phyloP scores from a whole-genome alignment of 23 tunicate genomes.

The Botrylloides violaceus region DNA sequence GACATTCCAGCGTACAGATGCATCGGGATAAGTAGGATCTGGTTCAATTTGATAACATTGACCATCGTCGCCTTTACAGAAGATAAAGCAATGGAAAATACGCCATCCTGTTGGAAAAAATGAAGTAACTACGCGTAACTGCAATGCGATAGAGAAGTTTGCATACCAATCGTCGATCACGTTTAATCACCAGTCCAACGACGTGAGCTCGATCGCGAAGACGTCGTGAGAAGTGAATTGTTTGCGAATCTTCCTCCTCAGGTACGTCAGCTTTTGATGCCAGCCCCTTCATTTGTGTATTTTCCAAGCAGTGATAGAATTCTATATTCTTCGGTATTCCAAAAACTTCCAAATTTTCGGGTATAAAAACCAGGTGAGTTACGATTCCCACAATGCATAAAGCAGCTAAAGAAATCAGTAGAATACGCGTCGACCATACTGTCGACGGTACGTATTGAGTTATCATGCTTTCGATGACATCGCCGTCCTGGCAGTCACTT shows the following conservation, averaged over 20 bases:
- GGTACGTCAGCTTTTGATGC: no score
- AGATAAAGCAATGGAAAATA: not conserved
- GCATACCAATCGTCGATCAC: no score
- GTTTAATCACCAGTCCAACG: no score
- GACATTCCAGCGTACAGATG: not conserved
- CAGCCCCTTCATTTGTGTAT: not conserved
- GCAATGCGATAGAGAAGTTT: no score
- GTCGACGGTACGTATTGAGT: not conserved
- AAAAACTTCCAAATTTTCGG: not conserved
- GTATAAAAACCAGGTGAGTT: slow-evolving; percentile 2
- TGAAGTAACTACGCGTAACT: no score
- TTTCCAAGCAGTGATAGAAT: not conserved
- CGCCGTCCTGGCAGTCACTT: slow-evolving; percentile 1
- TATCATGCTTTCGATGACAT: not conserved
- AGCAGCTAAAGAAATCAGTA: not conserved
- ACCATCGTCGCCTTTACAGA: not conserved
- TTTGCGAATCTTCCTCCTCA: no score
- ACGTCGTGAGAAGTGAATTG: no score
- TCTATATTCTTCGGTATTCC: not conserved
- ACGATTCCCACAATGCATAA: slow-evolving; percentile 2
- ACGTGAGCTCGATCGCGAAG: no score
- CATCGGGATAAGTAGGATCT: not conserved
- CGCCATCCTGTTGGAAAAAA: not conserved
- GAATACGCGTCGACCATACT: not conserved
- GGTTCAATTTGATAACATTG: not conserved